Evolutionary conservation across 1,140 invertebrate species (phyloP).

Genomic region (Drosophila littoralis): DNA sequence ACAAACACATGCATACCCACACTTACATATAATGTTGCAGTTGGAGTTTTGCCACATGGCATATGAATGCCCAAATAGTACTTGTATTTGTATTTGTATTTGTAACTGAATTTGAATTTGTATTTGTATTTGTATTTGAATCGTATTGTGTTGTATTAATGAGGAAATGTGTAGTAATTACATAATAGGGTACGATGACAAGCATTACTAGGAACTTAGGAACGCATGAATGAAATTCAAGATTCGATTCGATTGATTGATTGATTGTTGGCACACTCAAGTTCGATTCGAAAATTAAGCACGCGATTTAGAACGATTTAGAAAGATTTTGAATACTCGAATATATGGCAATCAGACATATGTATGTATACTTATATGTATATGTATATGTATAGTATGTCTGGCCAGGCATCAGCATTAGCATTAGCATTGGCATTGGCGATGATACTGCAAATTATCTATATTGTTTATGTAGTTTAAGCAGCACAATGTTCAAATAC

Average conservation of each 20-base stretch:
- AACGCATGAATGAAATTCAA: slow-evolving; percentile 31
- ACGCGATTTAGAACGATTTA: slow-evolving; percentile 43
- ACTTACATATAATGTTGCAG: slow-evolving; percentile 33
- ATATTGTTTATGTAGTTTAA: slow-evolving; percentile 41
- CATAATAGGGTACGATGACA: slow-evolving; percentile 37
- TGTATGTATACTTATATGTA: neutral
- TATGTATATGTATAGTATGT: neutral
- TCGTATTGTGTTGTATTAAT: slow-evolving; percentile 67
- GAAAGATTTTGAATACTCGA: slow-evolving; percentile 66
- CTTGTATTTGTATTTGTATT: slow-evolving; percentile 20
- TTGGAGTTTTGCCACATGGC: slow-evolving; percentile 27
- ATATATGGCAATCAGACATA: slow-evolving; percentile 40
- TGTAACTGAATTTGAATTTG: slow-evolving; percentile 30
- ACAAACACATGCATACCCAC: slow-evolving; percentile 4
- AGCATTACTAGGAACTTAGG: slow-evolving; percentile 63
- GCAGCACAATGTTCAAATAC: slow-evolving; percentile 52
- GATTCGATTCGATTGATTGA: slow-evolving; percentile 20
- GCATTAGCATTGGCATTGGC: slow-evolving; percentile 31
- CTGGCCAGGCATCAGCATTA: slow-evolving; percentile 16
- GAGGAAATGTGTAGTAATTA: slow-evolving; percentile 49
- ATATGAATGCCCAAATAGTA: slow-evolving; percentile 4
- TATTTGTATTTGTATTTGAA: slow-evolving; percentile 25
- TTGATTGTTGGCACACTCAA: slow-evolving; percentile 29
- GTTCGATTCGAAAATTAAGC: slow-evolving; percentile 35
- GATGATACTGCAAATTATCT: slow-evolving; percentile 45